phyloP scores from a whole-genome alignment of 2,797 vertebrate genomes.

The Hippoglossus hippoglossus region DNA sequence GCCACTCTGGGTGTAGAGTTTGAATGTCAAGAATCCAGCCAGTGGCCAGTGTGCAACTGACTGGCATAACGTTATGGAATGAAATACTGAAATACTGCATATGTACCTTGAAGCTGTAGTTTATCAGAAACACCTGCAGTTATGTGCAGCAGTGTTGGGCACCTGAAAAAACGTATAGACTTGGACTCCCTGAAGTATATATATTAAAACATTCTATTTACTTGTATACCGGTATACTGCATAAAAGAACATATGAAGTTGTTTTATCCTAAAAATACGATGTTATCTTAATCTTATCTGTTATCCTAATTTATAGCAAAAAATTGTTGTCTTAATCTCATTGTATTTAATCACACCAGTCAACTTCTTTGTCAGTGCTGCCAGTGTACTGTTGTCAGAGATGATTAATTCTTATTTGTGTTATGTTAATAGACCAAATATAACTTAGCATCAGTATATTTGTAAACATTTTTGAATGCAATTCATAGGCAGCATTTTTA shows the following conservation, averaged over 20 bases:
- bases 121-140: neutral
- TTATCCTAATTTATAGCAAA: neutral
- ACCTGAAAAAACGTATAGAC: neutral
- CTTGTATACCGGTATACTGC: neutral
- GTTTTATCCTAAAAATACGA: too few relatives aligned
- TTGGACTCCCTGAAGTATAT: neutral
- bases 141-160: neutral
- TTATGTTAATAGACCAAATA: too few relatives aligned
- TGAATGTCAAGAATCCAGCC: constrained; percentile 11
- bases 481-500: neutral
- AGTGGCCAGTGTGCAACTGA: neutral
- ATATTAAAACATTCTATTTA: neutral
- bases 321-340: too few relatives aligned
- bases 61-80: neutral
- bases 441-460: too few relatives aligned
- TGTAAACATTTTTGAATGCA: neutral
- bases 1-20: neutral
- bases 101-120: neutral
- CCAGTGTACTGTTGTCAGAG: too few relatives aligned
- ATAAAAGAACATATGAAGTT: too few relatives aligned
- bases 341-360: neutral
- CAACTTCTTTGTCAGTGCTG: neutral
- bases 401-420: too few relatives aligned
- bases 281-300: neutral
- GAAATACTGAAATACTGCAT: neutral